Conservation (phyloP, 2,113 vertebrate species). For the Cavia aperea region DNA sequence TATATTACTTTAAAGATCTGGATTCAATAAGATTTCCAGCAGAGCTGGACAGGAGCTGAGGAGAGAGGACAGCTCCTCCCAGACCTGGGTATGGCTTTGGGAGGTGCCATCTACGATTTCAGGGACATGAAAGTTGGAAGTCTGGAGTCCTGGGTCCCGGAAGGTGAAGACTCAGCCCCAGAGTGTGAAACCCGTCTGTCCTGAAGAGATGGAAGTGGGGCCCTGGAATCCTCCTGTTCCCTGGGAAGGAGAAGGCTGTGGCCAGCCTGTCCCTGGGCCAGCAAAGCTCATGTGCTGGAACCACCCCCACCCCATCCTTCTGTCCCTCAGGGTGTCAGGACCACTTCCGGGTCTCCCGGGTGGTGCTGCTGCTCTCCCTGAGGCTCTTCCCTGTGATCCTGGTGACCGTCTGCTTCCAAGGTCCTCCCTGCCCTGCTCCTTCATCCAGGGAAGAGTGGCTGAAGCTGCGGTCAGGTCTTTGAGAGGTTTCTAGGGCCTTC, state of each 20-base stretch:
- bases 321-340: neutral
- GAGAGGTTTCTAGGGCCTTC: neutral
- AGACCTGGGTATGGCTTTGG: neutral
- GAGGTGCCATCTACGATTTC: neutral
- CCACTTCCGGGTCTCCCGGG: rapidly evolving
- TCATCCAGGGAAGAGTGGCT: neutral
- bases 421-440: neutral
- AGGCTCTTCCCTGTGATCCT: neutral
- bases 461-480: neutral
- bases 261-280: neutral
- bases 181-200: neutral
- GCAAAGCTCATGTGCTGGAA: rapidly evolving
- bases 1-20: neutral
- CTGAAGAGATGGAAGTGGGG: neutral
- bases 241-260: neutral
- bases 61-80: too few species aligned
- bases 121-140: neutral
- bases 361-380: neutral
- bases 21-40: neutral
- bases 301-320: rapidly evolving
- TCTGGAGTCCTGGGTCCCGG: neutral
- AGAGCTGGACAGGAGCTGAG: too few species aligned
- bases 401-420: neutral
- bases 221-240: neutral
- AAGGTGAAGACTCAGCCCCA: too few species aligned